phyloP scores from a whole-genome alignment of 1,140 invertebrate species.

The Coptotermes formosanus region DNA sequence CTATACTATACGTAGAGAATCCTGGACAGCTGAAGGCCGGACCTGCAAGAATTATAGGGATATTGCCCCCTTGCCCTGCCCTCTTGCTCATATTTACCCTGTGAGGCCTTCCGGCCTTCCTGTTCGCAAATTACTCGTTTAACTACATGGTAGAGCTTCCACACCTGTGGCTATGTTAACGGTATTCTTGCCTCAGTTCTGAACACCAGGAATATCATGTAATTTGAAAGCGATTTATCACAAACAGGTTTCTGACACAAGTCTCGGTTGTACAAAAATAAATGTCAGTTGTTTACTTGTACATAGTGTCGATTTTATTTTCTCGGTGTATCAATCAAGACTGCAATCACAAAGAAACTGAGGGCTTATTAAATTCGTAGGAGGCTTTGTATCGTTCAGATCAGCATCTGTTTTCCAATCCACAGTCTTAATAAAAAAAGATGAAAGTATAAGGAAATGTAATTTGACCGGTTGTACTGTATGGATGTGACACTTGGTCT shows the following conservation, averaged over 20 bases:
- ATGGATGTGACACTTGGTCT: too few relatives aligned
- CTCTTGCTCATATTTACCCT: conserved; percentile 6
- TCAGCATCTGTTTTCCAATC: too few relatives aligned
- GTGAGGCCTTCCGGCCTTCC: neutral
- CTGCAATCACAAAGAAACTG: too few relatives aligned
- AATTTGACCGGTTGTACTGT: too few relatives aligned
- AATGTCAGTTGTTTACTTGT: too few relatives aligned
- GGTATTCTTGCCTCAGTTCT: neutral
- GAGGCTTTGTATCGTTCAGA: too few relatives aligned
- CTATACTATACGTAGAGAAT: neutral
- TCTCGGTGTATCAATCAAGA: too few relatives aligned
- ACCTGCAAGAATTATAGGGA: neutral
- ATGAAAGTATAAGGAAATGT: too few relatives aligned
- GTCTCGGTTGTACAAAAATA: neutral
- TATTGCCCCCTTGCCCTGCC: neutral
- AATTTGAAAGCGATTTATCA: neutral
- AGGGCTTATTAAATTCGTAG: too few relatives aligned
- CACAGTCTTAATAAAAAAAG: too few relatives aligned
- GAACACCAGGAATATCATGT: neutral
- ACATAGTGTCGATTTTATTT: too few relatives aligned
- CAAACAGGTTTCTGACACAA: neutral
- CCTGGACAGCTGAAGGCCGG: neutral
- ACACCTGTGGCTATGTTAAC: neutral
- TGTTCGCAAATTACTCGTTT: neutral
- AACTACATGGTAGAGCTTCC: neutral